Percentiles rank a stretch among this genome's conserved stretches.
Evolutionary conservation across 1,140 invertebrate genomes (phyloP).

Genomic region (Polypedilum vanderplanki): DNA sequence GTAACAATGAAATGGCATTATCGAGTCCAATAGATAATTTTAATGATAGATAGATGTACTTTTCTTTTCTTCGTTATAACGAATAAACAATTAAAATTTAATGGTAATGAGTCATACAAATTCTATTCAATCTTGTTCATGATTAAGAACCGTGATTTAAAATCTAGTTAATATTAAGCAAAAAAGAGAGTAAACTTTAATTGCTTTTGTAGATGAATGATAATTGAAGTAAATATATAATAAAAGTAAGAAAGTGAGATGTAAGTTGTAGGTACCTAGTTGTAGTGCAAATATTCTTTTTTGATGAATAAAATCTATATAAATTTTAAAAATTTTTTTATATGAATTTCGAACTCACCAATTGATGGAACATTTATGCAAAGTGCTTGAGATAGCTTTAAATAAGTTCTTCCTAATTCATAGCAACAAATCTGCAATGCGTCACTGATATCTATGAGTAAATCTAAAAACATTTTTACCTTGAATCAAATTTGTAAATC

Average conservation of each 20-base stretch:
- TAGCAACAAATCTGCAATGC: conserved; percentile 93
- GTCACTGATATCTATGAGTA: conserved; percentile 97
- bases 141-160: background rate
- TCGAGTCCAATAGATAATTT: conserved; percentile 10
- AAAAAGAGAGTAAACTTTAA: background rate
- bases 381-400: conserved; percentile 78
- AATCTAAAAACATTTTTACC: conserved; percentile 52
- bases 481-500: no score
- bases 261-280: background rate
- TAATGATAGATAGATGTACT: background rate
- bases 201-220: conserved; percentile 6
- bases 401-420: conserved; percentile 86
- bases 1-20: background rate
- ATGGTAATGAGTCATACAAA: no score
- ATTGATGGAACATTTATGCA: conserved; percentile 90
- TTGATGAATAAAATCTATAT: conserved; percentile 6
- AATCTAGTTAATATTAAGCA: background rate
- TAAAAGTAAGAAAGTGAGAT: background rate
- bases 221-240: background rate
- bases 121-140: no score
- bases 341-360: conserved; percentile 61
- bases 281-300: background rate
- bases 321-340: conserved; percentile 31
- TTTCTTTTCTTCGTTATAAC: no score
- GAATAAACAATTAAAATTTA: no score